Base-by-base conservation (phyloP, 37 sponge, comb jelly and placozoan species). In the Hexactinellida sp. region DNA sequence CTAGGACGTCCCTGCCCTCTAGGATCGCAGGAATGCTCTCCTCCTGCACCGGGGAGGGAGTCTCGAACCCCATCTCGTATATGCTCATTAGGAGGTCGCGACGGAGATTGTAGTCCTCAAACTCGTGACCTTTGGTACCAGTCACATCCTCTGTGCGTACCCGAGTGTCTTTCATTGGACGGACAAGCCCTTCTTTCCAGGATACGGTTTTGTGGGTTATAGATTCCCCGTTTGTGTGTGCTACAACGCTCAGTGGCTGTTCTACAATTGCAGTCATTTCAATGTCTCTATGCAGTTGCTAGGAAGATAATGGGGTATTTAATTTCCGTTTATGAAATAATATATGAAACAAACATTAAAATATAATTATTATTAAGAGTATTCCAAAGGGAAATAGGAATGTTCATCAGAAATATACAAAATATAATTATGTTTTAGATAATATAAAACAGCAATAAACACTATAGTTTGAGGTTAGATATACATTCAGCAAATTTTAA, bases 21-120 rank as follows among this genome's bases (percentile, higher is more conserved):
- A 95, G 89, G 0, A 93, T 93, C 7, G 92, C 86, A 1, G 99
- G 99, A 38, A 98, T 98, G 54, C 95, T 95, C 85, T 98, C 99
- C 87, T 98, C 99, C 55, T 98, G 99, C 16, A 98, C 91, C 0
- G 99, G 99, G n/a, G 99, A 98, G 10, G 99, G 99, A 0, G 63
- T 88, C 55, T 98, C 99, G 82, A 91, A 98, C 7, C 99, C 99
- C 84, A 93, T 93, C 89, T 98, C 99, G 85, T 92, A 98, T 39
- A 98, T 98, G 25, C 99, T 95, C 95, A 98, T 98, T 36, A 95
- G 91, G 19, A 98, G 91, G 39, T 98, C 99, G 25, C 94, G 38
- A 76, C 95, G 95, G 28, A 98, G 88, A 39, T 92, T 92, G 83
- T 95, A 98, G 89, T 98, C 99, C 82, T 95, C 95, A 88, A 98